phyloP scores from a whole-genome alignment of 2,113 vertebrate species.

The Scomber colias region DNA sequence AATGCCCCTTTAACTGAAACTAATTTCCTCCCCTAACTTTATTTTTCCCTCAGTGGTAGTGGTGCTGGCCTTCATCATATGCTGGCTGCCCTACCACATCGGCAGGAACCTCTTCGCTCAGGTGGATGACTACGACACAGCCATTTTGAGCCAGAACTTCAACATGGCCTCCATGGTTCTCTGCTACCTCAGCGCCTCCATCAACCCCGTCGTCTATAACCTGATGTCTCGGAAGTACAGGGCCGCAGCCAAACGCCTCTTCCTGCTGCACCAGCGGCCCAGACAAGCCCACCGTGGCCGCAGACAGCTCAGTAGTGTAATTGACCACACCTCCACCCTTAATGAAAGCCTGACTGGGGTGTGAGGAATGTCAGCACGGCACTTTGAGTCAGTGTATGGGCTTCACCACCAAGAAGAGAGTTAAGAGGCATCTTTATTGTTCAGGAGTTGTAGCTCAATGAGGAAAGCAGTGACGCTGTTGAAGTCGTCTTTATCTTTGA shows the following conservation, averaged over 20 bases:
- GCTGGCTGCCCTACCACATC: constrained; percentile 92
- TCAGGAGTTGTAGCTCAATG: background rate
- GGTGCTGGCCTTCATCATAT: constrained; percentile 90
- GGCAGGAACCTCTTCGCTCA: constrained; percentile 90
- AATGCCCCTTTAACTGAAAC: background rate
- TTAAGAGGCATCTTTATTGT: background rate
- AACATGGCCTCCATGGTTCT: constrained; percentile 91
- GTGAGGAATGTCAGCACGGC: constrained; percentile 38
- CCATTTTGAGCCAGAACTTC: constrained; percentile 91
- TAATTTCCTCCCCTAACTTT: background rate
- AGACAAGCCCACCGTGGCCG: constrained; percentile 32
- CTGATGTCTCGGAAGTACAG: constrained; percentile 90
- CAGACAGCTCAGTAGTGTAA: constrained; percentile 63
- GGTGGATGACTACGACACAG: constrained; percentile 78
- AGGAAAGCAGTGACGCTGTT: background rate
- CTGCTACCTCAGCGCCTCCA: constrained; percentile 91
- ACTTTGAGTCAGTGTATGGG: background rate
- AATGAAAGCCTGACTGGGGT: constrained; percentile 78
- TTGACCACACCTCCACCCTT: constrained; percentile 71
- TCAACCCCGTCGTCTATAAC: constrained; percentile 93
- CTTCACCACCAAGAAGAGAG: background rate
- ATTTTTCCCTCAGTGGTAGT: constrained; percentile 83
- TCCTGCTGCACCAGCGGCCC: constrained; percentile 67
- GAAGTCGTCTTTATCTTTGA: constrained; percentile 7
- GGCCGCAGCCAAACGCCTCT: constrained; percentile 85